These are phyloP conservation scores for Gephyroberyx darwinii DNA, from an alignment of 2,797 vertebrate genomes.

Conservation along the genomic window DNA sequence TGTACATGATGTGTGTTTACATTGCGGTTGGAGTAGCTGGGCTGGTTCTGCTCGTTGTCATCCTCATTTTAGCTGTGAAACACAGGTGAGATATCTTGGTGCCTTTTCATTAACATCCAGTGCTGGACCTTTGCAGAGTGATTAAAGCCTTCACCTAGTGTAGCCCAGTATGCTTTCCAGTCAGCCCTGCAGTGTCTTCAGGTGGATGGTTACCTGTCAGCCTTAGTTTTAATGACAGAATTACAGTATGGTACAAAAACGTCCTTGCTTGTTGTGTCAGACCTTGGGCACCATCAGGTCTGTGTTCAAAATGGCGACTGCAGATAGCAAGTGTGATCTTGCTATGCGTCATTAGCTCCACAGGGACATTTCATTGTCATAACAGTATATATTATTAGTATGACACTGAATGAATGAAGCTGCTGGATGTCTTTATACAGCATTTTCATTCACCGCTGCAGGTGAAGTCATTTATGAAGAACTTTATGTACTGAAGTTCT, in stretches of 20 bases:
- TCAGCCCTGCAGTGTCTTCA: not conserved
- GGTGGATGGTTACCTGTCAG: not conserved
- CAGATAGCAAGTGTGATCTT: no score
- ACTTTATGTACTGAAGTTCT: no score
- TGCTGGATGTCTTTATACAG: no score
- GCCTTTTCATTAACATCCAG: not conserved
- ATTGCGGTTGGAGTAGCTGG: slow-evolving; percentile 67
- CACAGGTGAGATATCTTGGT: slow-evolving; percentile 65
- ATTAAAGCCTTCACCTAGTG: not conserved
- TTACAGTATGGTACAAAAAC: not conserved
- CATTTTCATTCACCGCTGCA: no score
- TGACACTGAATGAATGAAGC: no score
- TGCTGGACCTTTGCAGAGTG: not conserved
- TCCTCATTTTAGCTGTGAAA: slow-evolving; percentile 62
- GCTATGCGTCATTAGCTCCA: no score
- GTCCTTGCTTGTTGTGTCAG: not conserved
- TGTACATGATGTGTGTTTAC: slow-evolving; percentile 77
- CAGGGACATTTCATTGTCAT: no score
- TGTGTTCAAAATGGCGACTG: no score
- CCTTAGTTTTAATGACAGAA: not conserved
- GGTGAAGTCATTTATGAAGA: no score
- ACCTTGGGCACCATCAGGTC: not conserved
- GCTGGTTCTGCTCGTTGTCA: slow-evolving; percentile 61
- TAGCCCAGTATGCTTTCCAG: not conserved
- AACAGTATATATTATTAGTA: no score